These are phyloP conservation scores for Apamea crenata DNA, from an alignment of 2,888 invertebrate species.

Conservation along the genomic window DNA sequence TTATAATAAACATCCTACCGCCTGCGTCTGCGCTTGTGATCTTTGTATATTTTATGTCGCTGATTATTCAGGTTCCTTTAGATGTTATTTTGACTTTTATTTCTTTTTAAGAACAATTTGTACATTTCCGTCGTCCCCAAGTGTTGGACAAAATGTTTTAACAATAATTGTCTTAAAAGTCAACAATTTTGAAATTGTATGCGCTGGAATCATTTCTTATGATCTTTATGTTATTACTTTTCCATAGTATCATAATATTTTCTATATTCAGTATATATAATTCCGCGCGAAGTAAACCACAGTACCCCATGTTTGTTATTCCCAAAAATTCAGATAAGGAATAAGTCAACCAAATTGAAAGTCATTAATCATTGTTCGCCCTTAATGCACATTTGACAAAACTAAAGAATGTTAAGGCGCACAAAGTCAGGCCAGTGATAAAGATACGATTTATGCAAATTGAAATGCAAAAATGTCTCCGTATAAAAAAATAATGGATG, in stretches of 20 bases:
- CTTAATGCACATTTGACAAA: slow-evolving; percentile 70
- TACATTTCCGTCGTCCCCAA: slow-evolving; percentile 51
- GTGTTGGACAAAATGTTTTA: slow-evolving; percentile 31
- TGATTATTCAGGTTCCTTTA: slow-evolving; percentile 51
- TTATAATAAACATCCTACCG: slow-evolving; percentile 65
- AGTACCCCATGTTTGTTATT: not conserved
- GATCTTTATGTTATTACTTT: slow-evolving; percentile 12
- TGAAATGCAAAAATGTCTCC: slow-evolving; percentile 66
- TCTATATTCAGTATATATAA: not conserved
- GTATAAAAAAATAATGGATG: slow-evolving; percentile 42
- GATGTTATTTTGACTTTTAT: slow-evolving; percentile 42
- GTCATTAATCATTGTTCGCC: slow-evolving; percentile 61
- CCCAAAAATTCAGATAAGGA: slow-evolving; percentile 10
- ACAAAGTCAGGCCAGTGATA: slow-evolving; percentile 75
- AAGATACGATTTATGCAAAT: slow-evolving; percentile 76
- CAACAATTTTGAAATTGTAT: not conserved
- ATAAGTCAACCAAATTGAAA: slow-evolving; percentile 48
- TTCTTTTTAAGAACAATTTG: slow-evolving; percentile 53
- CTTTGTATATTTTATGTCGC: slow-evolving; percentile 58
- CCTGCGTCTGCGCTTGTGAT: slow-evolving; percentile 45
- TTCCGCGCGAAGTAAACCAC: not conserved
- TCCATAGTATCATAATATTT: slow-evolving; percentile 2
- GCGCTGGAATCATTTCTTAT: not conserved
- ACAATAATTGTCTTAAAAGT: slow-evolving; percentile 20
- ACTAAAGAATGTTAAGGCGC: slow-evolving; percentile 67